A percentile compares a stretch with the other conserved stretches of the same genome.
Evolutionary conservation across 2,888 invertebrate species (phyloP).

Genomic region (Ophion slaviceki): DNA sequence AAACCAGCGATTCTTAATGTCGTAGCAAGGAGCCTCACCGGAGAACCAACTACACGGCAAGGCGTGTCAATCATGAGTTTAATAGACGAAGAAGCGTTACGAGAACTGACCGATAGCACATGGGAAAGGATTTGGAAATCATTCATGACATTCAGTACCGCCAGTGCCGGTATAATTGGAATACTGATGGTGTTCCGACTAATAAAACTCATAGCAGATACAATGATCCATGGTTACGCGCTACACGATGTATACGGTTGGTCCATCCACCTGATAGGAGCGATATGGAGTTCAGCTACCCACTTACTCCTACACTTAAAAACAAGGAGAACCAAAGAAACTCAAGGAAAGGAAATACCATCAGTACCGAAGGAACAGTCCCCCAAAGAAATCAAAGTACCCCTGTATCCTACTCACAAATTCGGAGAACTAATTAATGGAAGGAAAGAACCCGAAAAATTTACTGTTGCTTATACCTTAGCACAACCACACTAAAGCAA

Average conservation of each 20-base stretch:
- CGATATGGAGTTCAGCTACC: conserved; percentile 46
- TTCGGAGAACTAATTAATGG: not conserved
- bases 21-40: not conserved
- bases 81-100: not conserved
- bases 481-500: conserved; percentile 9
- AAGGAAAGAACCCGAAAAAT: not conserved
- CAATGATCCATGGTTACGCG: conserved; percentile 45
- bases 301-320: conserved; percentile 34
- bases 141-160: not conserved
- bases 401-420: conserved; percentile 9
- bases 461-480: conserved; percentile 12
- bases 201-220: conserved; percentile 26
- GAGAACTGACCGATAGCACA: not conserved
- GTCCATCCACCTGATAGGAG: conserved; percentile 37
- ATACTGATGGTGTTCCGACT: conserved; percentile 28
- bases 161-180: conserved; percentile 22
- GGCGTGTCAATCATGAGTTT: conserved; percentile 30
- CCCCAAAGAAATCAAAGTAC: not conserved
- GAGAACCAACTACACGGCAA: not conserved
- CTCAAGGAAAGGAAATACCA: not conserved
- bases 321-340: not conserved
- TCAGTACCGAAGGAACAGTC: not conserved
- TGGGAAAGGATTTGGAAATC: not conserved
- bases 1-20: conserved; percentile 45
- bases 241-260: conserved; percentile 53